phyloP scores from a whole-genome alignment of 2,797 vertebrate species.

The Periparus ater region DNA sequence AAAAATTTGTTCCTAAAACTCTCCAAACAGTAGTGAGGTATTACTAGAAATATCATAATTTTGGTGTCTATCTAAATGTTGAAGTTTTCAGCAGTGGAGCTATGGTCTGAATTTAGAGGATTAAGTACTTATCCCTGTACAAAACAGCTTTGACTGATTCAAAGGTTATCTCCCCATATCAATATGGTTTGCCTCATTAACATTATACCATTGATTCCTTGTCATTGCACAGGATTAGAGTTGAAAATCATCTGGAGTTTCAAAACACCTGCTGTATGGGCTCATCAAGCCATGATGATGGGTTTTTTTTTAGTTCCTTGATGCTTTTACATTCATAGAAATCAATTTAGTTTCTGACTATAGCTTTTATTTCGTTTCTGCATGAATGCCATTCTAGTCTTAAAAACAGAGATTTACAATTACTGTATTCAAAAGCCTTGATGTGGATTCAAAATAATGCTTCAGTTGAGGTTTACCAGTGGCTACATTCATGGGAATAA shows the following conservation, averaged over 20 bases:
- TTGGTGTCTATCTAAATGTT: neutral
- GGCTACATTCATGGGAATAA: neutral
- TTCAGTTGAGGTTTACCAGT: neutral
- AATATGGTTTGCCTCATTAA: constrained; percentile 7
- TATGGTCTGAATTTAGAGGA: neutral
- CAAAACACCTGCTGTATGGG: neutral
- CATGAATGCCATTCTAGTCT: neutral
- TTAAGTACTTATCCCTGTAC: neutral
- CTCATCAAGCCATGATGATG: neutral
- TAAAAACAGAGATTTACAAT: neutral
- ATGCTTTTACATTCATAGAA: neutral
- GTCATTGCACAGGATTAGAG: neutral
- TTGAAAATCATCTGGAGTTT: neutral
- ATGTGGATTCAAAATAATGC: neutral
- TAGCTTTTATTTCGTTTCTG: neutral
- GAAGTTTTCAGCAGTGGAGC: neutral
- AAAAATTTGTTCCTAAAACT: neutral
- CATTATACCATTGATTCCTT: constrained; percentile 9
- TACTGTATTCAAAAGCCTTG: neutral
- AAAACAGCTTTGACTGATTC: neutral
- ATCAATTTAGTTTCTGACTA: constrained; percentile 24
- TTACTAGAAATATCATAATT: neutral
- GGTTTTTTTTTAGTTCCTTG: neutral
- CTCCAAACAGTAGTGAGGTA: neutral
- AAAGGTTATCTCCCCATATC: neutral